Conservation (phyloP, 2,113 vertebrate species). For the Oostethus manadensis region DNA sequence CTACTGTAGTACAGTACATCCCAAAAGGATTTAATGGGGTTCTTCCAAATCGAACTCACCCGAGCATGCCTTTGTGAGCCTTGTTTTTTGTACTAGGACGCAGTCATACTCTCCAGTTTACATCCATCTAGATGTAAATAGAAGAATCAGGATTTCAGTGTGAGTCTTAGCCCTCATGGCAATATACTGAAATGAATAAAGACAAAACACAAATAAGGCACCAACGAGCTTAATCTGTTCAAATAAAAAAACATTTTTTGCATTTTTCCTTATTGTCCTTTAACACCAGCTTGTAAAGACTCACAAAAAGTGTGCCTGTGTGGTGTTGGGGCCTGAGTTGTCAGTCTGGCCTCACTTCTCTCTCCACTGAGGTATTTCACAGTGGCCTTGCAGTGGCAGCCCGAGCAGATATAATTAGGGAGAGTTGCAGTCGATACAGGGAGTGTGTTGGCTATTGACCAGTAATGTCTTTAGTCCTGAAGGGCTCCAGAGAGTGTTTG, state of each 20-base stretch:
- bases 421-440: conserved; percentile 55
- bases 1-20: background rate
- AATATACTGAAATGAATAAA: too few species aligned
- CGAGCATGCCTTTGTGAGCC: background rate
- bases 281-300: background rate
- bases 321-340: conserved; percentile 27
- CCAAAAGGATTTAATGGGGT: background rate
- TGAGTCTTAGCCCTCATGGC: too few species aligned
- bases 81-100: background rate
- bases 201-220: too few species aligned
- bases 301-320: background rate
- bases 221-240: too few species aligned
- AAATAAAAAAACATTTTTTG: background rate
- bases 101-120: too few species aligned
- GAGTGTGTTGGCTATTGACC: conserved; percentile 57
- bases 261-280: background rate
- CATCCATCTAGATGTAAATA: too few species aligned
- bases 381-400: conserved; percentile 51
- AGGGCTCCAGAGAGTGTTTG: conserved; percentile 15
- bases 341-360: conserved; percentile 60
- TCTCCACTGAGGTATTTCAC: conserved; percentile 70
- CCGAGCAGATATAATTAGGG: conserved; percentile 63
- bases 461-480: conserved; percentile 31
- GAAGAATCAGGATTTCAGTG: too few species aligned
- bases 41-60: background rate